These are phyloP conservation scores for Oreamnos americanus DNA, from an alignment of 2,113 vertebrate species.

Conservation along the genomic window DNA sequence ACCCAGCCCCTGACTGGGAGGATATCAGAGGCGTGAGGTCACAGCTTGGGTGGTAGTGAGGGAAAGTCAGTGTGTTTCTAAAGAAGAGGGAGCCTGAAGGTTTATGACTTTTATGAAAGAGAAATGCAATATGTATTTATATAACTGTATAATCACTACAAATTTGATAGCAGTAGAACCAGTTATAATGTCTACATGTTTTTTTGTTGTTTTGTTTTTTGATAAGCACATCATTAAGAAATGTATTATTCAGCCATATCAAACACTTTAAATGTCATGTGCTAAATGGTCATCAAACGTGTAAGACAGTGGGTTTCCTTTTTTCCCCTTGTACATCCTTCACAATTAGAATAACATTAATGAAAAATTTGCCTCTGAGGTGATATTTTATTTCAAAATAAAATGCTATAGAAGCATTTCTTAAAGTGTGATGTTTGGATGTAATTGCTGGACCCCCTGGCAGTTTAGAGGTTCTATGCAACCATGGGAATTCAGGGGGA, in stretches of 20 bases:
- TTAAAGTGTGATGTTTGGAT: not conserved
- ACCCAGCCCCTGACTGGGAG: not conserved
- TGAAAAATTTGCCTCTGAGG: not conserved
- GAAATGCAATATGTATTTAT: not conserved
- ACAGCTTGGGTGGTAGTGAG: not conserved
- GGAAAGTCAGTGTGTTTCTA: not conserved
- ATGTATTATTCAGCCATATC: not conserved
- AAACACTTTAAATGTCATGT: not conserved
- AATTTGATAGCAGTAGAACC: not conserved
- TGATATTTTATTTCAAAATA: conserved; percentile 2
- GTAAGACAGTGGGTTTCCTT: not conserved
- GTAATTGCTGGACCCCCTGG: not conserved
- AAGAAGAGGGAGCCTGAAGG: not conserved
- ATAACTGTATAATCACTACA: not conserved
- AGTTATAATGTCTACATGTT: not conserved
- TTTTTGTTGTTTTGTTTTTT: not conserved
- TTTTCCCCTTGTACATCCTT: not conserved
- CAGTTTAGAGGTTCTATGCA: not conserved
- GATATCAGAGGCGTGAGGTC: not conserved
- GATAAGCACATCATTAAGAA: not conserved
- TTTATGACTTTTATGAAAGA: not conserved
- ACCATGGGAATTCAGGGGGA: not conserved
- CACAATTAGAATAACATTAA: not conserved
- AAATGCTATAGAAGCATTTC: not conserved
- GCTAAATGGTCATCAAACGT: not conserved